phyloP scores from a whole-genome alignment of 2,113 vertebrate species.

The Ptilorrhoa leucosticta region DNA sequence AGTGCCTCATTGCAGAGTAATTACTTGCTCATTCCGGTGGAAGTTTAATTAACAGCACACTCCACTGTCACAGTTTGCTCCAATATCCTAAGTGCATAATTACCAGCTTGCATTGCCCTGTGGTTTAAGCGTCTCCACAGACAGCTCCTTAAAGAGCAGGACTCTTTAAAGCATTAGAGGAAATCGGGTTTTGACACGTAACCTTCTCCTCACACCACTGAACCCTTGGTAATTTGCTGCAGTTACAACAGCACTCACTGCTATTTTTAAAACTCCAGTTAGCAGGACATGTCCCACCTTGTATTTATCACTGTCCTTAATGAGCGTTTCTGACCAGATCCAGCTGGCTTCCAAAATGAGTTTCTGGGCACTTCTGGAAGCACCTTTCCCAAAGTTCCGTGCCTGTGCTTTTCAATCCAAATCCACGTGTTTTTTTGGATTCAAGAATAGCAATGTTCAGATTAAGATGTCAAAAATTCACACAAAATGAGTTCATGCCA shows the following conservation, averaged over 20 bases:
- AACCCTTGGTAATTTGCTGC: neutral
- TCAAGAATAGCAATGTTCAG: neutral
- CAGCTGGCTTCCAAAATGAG: neutral
- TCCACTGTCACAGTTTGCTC: neutral
- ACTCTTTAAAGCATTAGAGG: neutral
- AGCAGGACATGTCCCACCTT: neutral
- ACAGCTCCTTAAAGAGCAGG: neutral
- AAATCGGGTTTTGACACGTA: neutral
- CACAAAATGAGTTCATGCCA: neutral
- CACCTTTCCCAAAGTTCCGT: neutral
- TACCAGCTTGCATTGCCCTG: neutral
- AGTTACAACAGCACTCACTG: neutral
- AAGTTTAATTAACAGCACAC: constrained; percentile 40
- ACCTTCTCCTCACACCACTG: neutral
- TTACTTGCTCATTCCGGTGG: neutral
- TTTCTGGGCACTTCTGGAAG: neutral
- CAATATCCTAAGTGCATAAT: constrained; percentile 23
- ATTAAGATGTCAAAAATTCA: neutral
- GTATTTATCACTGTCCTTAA: neutral
- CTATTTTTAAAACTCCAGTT: neutral
- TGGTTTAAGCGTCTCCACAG: constrained; percentile 6
- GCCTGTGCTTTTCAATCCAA: neutral
- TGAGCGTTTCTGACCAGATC: neutral
- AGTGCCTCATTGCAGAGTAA: neutral
- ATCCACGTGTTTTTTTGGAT: neutral